A percentile compares a stretch with the other conserved stretches of the same genome.
These are phyloP conservation scores for Ascidia mentula DNA, from an alignment of 23 tunicate genomes.

Conservation along the genomic window DNA sequence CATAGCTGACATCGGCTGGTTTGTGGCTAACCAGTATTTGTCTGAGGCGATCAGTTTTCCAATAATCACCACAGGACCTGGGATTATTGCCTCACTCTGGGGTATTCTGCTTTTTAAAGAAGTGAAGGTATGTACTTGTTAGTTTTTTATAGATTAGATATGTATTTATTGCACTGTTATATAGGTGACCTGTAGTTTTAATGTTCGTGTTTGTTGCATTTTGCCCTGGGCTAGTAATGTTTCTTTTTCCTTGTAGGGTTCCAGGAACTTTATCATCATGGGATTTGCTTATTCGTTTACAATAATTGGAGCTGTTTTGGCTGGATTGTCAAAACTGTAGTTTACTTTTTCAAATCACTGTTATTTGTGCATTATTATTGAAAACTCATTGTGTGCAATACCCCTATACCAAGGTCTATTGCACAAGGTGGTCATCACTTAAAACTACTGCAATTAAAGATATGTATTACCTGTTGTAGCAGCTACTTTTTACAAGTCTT, in stretches of 20 bases:
- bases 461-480: no score
- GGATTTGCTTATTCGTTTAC: conserved; percentile 67
- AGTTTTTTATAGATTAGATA: not conserved
- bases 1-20: conserved; percentile 90
- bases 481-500: no score
- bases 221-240: not conserved
- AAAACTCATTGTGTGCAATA: not conserved
- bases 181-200: not conserved
- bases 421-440: no score
- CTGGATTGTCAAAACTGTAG: conserved; percentile 76
- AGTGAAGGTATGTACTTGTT: conserved; percentile 51
- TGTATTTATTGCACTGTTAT: not conserved
- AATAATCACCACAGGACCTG: conserved; percentile 93
- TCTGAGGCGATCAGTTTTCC: conserved; percentile 94
- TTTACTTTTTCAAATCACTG: not conserved
- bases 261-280: conserved; percentile 75
- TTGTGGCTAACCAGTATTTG: conserved; percentile 74
- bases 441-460: no score
- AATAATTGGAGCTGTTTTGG: conserved; percentile 79
- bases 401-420: no score
- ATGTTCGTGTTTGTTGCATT: not conserved
- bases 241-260: conserved; percentile 42
- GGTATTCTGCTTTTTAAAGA: conserved; percentile 87
- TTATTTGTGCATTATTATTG: not conserved
- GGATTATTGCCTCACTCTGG: conserved; percentile 83